Conservation (phyloP, 2,113 vertebrate genomes). For the Varanus komodoensis region DNA sequence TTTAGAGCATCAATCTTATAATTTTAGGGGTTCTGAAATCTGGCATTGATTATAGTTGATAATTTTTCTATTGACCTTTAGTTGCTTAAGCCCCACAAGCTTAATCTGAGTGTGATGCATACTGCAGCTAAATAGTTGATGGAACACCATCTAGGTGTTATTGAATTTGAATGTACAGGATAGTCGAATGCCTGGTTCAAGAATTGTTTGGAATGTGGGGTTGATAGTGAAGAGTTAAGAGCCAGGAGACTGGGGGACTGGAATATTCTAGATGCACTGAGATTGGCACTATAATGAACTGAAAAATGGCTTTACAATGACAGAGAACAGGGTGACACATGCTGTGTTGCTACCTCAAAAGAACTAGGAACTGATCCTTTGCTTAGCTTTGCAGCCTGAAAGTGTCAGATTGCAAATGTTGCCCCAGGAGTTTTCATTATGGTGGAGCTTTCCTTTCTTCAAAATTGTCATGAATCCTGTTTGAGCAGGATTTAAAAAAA, state of each 20-base stretch:
- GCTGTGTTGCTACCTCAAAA: background rate
- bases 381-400: background rate
- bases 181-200: too few relatives aligned
- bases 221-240: slow-evolving; percentile 1
- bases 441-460: background rate
- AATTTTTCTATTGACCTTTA: background rate
- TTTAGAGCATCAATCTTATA: background rate
- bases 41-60: background rate
- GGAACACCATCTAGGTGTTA: background rate
- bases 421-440: background rate
- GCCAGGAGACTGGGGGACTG: background rate
- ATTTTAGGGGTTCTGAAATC: background rate
- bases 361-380: background rate
- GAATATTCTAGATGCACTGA: background rate
- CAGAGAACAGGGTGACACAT: background rate
- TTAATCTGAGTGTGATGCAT: background rate
- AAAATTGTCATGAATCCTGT: background rate
- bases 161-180: slow-evolving; percentile 13
- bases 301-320: slow-evolving; percentile 9
- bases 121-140: slow-evolving; percentile 3
- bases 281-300: slow-evolving; percentile 23
- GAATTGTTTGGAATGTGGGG: background rate
- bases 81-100: background rate
- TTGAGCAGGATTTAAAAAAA: background rate
- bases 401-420: background rate